Base-by-base conservation (phyloP, 2,113 vertebrate species). In the Oreochromis tanganicae region DNA sequence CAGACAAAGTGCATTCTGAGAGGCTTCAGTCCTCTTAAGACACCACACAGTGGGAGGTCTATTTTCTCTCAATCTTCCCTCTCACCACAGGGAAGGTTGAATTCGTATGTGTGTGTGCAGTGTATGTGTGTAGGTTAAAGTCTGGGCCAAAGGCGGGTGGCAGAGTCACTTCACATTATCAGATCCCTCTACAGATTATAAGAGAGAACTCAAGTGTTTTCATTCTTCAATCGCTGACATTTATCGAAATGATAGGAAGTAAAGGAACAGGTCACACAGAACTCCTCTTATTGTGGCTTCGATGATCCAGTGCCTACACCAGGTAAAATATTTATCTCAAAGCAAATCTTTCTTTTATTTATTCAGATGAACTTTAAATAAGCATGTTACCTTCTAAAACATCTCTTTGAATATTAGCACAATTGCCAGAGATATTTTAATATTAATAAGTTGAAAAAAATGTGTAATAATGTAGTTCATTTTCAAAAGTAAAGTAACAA, bases 31-130 rank as follows among this genome's bases (percentile, higher is more conserved):
- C 86, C 88, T 92, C 90, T 92, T 90, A 92, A 93, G 85, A 92
- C 63, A 29, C 52, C 13, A 17, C 93, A 71, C 79, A 43, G 83
- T 93, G 87, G 92, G 93, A 87, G 91, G 91, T 93, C 91, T 90
- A 91, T 92, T 93, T 93, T 93, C 93, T 92, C 87, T 92, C 90
- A 89, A 85, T 93, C 91, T 92, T 78, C 68, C 63, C 36, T 88
- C 85, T 81, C 87, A 86, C 91, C 83, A 63, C 82, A 71, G 90
- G 68, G 81, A 54, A 55, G 11, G 16, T 4, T 54, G 11, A 46
- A 50, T 75, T 54, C 38, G 38, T 84, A n/a, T 63, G 54, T 59
- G 61, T 61, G 61, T 36, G 36, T 75, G 43, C 59, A 38, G 79
- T 78, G 85, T 82, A 54, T 81, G 78, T 71, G 84, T 83, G 82